A percentile compares a stretch with the other conserved stretches of the same genome.
Evolutionary conservation across 2,113 vertebrate species (phyloP).

Genomic region (Mus spicilegus): DNA sequence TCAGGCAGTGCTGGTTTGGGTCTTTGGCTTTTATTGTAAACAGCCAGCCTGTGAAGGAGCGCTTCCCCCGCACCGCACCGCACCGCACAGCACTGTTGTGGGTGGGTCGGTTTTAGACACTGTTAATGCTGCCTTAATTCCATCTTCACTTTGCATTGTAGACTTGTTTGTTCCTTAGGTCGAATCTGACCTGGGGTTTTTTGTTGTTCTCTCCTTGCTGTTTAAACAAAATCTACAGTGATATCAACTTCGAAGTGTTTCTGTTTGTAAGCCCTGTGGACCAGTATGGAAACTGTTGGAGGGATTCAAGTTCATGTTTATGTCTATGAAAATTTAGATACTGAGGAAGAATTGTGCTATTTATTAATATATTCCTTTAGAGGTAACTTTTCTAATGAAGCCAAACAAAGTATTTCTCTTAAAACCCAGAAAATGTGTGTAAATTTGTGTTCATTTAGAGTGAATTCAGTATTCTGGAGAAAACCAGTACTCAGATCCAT

Average conservation of each 20-base stretch:
- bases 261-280: constrained; percentile 31
- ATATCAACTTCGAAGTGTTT: constrained; percentile 16
- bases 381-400: constrained; percentile 68
- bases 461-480: constrained; percentile 60
- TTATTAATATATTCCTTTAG: constrained; percentile 60
- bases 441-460: constrained; percentile 67
- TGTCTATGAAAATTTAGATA: constrained; percentile 53
- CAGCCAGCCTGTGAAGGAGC: constrained; percentile 30
- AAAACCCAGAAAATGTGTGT: constrained; percentile 49
- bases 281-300: neutral
- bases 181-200: constrained; percentile 50
- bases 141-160: constrained; percentile 68
- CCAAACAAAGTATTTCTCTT: constrained; percentile 60
- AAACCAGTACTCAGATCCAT: constrained; percentile 37
- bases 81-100: neutral
- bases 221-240: constrained; percentile 58
- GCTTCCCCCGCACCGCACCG: neutral
- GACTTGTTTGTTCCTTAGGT: constrained; percentile 56
- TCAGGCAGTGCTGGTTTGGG: constrained; percentile 70
- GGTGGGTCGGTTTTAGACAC: constrained; percentile 42
- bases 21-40: constrained; percentile 58
- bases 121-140: constrained; percentile 71
- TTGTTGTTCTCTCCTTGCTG: neutral
- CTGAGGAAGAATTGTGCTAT: constrained; percentile 56
- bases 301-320: constrained; percentile 50